Evolutionary conservation across 2,888 invertebrate species (phyloP), one percentile per base, ranked within the genome.

Genomic region (Mesopsocus fuscifrons): DNA sequence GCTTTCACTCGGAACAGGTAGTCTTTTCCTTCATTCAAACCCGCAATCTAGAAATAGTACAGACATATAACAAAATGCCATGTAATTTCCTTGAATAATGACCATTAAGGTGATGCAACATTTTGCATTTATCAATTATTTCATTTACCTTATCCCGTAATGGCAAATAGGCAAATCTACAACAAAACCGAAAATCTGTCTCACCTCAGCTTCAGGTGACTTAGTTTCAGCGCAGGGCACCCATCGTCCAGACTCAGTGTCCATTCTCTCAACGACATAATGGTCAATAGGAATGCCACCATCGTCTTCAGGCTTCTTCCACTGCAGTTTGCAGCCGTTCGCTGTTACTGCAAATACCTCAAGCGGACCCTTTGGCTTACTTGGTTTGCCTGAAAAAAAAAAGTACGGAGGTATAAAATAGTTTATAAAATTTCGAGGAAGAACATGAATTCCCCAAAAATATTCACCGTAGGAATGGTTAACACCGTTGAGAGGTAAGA

Each of bases 1-100:
- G 98, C 98, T 58, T 89, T 89, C 0, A 99, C 95, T 46, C 98
- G 72, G 75, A 99, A 99, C 65, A 88, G 73, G 62, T 99, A 99
- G 57, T 94, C 88, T 60, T 95, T 92, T 52, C 97, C 97, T 66
- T 97, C 95, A 50, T 87, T 87, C 17, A 98, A 68, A 1, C 95
- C 95, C 1, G 77, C 73, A 16, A 64, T 58, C 54, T 63, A 51
- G 34, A 60, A 43, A 44, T 42, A 34, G 16, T 3, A 43, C 23
- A 31, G 11, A n/a, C 16, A 16, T 20, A 22, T 41, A 8, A 6
- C 11, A 15, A 43, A 40, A 35, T 42, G 11, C 21, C 16, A n/a
- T 15, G 8, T 31, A 8, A 11, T 41, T 41, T 41, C 15, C 31
- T 38, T 33, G 13, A 8, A 17, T 9, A 41, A 42, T 2, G 16